phyloP scores from a whole-genome alignment of 1,140 invertebrate genomes.

The Halesus radiatus region DNA sequence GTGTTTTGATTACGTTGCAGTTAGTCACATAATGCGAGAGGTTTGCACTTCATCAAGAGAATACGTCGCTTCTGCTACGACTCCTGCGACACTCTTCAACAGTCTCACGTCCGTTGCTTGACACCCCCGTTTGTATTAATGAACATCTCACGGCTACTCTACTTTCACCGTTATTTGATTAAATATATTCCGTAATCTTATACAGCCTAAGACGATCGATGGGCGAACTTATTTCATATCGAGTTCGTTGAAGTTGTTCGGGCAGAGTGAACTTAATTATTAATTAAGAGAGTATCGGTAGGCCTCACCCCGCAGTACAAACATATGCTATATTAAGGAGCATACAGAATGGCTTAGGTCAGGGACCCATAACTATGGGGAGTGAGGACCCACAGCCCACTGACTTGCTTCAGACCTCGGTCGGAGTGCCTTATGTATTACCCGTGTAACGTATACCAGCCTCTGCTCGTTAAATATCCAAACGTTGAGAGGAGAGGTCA shows the following conservation, averaged over 20 bases:
- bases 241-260: slow-evolving; percentile 34
- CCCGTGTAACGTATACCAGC: slow-evolving; percentile 1
- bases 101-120: background rate
- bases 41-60: too few relatives aligned
- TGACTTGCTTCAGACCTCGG: too few relatives aligned
- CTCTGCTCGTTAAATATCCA: slow-evolving; percentile 20
- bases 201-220: slow-evolving; percentile 15
- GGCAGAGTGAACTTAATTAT: slow-evolving; percentile 44
- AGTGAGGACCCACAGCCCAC: too few relatives aligned
- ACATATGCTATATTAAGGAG: slow-evolving; percentile 10
- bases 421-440: background rate
- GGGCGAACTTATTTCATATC: slow-evolving; percentile 44
- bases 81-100: background rate
- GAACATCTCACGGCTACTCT: background rate
- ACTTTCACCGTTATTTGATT: slow-evolving; percentile 20
- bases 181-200: slow-evolving; percentile 17
- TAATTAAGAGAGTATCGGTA: slow-evolving; percentile 41
- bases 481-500: background rate
- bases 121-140: background rate
- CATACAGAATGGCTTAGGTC: slow-evolving; percentile 6
- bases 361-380: slow-evolving; percentile 13
- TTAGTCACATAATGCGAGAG: too few relatives aligned
- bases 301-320: background rate
- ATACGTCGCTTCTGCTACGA: too few relatives aligned
- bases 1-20: too few relatives aligned